Conservation (phyloP, 1,140 invertebrate species). For the Zophobas atratus region DNA sequence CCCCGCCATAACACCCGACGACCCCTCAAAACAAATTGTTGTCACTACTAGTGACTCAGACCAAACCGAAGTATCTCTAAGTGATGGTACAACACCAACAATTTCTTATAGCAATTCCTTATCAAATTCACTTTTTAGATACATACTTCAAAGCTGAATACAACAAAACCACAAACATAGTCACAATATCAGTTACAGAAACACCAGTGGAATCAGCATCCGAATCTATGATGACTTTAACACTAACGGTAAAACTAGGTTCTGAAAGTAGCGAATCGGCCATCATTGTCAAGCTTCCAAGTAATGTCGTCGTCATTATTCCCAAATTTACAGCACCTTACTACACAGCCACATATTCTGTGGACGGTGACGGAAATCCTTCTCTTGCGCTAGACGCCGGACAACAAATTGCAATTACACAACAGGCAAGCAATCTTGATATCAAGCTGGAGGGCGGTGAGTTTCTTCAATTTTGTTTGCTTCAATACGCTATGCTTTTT, state of each 20-base stretch:
- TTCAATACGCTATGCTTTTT: constrained; percentile 5
- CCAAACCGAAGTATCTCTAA: too few relatives aligned
- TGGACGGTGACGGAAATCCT: not conserved
- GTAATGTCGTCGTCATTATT: constrained; percentile 2
- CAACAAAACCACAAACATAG: not conserved
- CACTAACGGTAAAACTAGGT: constrained; percentile 11
- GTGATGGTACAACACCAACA: too few relatives aligned
- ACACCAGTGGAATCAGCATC: constrained; percentile 34
- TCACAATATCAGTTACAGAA: not conserved
- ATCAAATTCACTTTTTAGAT: not conserved
- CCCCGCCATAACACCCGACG: not conserved
- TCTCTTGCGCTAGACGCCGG: not conserved
- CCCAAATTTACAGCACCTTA: constrained; percentile 34
- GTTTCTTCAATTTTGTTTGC: not conserved
- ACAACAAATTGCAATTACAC: not conserved
- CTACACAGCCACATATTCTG: constrained; percentile 26
- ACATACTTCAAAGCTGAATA: constrained; percentile 17
- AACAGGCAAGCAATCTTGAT: not conserved
- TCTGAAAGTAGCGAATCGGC: constrained; percentile 15
- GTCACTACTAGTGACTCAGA: too few relatives aligned
- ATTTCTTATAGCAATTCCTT: too few relatives aligned
- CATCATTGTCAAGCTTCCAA: constrained; percentile 37
- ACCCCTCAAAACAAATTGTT: not conserved
- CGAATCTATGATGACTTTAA: constrained; percentile 36
- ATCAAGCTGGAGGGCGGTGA: not conserved